phyloP scores from a whole-genome alignment of 2,888 invertebrate genomes.

The Sminthurinus aureus region DNA sequence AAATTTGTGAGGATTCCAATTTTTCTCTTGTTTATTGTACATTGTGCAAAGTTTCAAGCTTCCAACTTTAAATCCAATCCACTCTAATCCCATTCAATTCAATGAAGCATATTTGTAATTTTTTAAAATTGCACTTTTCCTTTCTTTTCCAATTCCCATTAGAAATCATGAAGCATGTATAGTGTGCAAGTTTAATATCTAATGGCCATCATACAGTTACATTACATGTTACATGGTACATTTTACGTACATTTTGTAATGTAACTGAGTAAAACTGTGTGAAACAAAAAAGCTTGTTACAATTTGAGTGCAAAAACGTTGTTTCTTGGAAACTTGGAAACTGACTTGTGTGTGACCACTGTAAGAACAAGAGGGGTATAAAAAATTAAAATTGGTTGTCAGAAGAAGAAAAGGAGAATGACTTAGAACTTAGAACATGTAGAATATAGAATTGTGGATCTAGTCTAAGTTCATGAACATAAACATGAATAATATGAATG shows the following conservation, averaged over 20 bases:
- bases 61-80: neutral
- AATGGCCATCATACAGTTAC: too few species aligned
- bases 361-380: neutral
- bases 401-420: neutral
- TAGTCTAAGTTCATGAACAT: neutral
- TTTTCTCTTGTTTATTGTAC: neutral
- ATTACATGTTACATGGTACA: neutral
- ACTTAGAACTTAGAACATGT: neutral
- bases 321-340: neutral
- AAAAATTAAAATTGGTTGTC: neutral
- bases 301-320: neutral
- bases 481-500: neutral
- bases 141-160: constrained; percentile 8
- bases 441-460: neutral
- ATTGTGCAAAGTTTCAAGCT: too few species aligned
- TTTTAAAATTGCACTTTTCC: constrained; percentile 12
- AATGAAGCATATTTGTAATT: constrained; percentile 5
- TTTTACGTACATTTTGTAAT: neutral
- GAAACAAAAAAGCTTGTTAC: too few species aligned
- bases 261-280: too few species aligned
- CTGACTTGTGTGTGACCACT: neutral
- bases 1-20: neutral
- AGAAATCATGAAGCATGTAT: neutral
- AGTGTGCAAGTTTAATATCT: too few species aligned
- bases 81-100: neutral